A percentile compares a stretch with the other conserved stretches of the same genome.
Evolutionary conservation across 2,113 vertebrate genomes (phyloP).

Genomic region (Anser cygnoides): DNA sequence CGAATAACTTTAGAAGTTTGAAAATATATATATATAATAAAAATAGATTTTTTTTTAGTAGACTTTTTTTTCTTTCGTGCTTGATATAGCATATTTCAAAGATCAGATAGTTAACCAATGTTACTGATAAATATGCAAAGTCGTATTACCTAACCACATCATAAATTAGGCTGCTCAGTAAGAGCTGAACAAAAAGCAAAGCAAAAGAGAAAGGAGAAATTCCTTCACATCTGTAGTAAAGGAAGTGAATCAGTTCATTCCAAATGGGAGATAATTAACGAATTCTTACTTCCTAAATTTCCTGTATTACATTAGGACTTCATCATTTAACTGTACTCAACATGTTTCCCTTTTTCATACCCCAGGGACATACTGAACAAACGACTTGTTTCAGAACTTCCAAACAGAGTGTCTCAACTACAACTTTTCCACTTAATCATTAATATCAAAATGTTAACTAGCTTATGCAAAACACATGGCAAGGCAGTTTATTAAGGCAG

Average conservation of each 20-base stretch:
- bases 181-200: conserved; percentile 45
- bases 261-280: conserved; percentile 42
- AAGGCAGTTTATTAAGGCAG: background rate
- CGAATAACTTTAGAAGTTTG: background rate
- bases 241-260: conserved; percentile 67
- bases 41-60: conserved; percentile 9
- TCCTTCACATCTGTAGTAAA: conserved; percentile 59
- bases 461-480: background rate
- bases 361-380: background rate
- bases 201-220: conserved; percentile 24
- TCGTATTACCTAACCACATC: conserved; percentile 60
- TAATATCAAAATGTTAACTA: background rate
- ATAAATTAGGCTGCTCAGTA: conserved; percentile 65
- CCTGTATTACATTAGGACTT: conserved; percentile 2
- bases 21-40: conserved; percentile 52
- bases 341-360: background rate
- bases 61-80: conserved; percentile 58
- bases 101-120: conserved; percentile 43
- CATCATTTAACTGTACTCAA: background rate
- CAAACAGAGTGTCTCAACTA: background rate
- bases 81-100: conserved; percentile 57
- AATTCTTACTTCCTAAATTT: conserved; percentile 58
- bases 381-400: background rate
- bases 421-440: background rate
- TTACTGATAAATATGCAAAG: conserved; percentile 47